Evolutionary conservation across 2,113 vertebrate genomes (phyloP), one percentile per base, ranked within the genome.

Genomic region (Perca flavescens): DNA sequence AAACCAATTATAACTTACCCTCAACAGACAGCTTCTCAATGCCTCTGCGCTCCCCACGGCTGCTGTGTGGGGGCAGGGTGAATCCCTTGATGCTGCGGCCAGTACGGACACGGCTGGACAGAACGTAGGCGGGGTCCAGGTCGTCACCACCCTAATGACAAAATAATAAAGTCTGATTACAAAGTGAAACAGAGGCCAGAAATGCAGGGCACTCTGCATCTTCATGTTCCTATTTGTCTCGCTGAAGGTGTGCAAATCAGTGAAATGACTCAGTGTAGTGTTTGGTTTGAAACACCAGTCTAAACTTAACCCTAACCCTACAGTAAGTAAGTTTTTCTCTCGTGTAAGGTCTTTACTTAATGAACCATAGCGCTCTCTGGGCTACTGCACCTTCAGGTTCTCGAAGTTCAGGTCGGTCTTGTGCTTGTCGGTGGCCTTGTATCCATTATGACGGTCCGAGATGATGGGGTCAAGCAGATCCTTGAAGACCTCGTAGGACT

Each of bases 51-150:
- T 98, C 97, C 0, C 96, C 97, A 0, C 97, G 97, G 95, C 96
- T 97, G 94, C 96, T 97, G 95, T 98, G 97, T 7, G 97, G 97
- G 64, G 97, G 97, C 89, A 98, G 94, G 34, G 96, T 94, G 87
- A 96, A 96, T 49, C 96, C 97, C 95, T 97, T 98, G 93, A 98
- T 96, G 94, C 97, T 98, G 73, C 97, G 97, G n/a, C 97, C 97
- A 0, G 97, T 98, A 86, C 97, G 96, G n/a, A 98, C 97, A 1
- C 97, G 96, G 94, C 96, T 97, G 90, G 97, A 97, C 89, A 97
- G 87, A 61, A 98, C 97, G 0, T 98, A 98, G 95, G 96, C 94
- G 89, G 97, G 96, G 92, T 98, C 97, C 91, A 98, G 92, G 79
- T 98, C 97, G 0, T 97, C 96, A 56, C 97, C 97, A 0, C 97